Evolutionary conservation across 1,140 invertebrate genomes (phyloP).

Genomic region (Papilio aristodemus): DNA sequence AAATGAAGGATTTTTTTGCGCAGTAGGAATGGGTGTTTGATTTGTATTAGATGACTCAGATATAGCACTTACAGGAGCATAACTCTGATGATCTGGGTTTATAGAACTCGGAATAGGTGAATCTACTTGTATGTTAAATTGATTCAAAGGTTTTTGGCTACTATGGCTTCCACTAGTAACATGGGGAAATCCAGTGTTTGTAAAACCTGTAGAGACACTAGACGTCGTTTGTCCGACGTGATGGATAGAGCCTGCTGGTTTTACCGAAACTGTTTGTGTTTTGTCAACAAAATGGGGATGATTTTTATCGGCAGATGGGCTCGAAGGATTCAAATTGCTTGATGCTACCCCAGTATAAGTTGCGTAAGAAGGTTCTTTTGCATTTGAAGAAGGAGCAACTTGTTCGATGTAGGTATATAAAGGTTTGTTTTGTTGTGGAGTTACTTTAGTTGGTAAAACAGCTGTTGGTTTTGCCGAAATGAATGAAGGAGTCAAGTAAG

Average conservation of each 20-base stretch:
- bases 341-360: not conserved
- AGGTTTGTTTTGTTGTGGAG: constrained; percentile 1
- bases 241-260: not conserved
- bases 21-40: not conserved
- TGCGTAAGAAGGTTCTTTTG: not conserved
- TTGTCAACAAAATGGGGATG: not conserved
- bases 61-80: too few species aligned
- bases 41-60: not conserved
- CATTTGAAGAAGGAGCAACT: not conserved
- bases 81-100: too few species aligned
- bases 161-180: not conserved
- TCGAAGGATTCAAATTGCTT: not conserved
- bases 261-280: not conserved
- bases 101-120: not conserved
- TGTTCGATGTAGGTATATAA: not conserved
- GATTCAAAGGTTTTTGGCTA: not conserved
- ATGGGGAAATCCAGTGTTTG: too few species aligned
- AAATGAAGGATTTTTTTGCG: not conserved
- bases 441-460: not conserved
- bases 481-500: not conserved
- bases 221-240: not conserved
- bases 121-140: not conserved
- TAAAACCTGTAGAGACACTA: not conserved
- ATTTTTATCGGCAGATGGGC: not conserved
- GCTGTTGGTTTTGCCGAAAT: constrained; percentile 3